These are phyloP conservation scores for Ischnus inquisitorius DNA, from an alignment of 2,888 invertebrate species.

Conservation along the genomic window DNA sequence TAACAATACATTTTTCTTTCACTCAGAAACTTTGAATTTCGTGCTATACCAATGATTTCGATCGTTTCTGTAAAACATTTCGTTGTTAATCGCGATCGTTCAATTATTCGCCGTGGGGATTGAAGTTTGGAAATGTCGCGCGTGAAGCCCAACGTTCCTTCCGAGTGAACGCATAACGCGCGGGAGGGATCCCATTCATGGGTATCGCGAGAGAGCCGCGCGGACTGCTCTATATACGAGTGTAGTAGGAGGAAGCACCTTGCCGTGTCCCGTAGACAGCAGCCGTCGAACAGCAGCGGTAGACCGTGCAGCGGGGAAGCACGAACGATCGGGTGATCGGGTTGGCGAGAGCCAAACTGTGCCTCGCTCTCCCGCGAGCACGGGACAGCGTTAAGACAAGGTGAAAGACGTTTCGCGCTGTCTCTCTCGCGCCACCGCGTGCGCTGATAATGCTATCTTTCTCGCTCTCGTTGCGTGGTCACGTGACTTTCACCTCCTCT, in stretches of 20 bases:
- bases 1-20: too few species aligned
- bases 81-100: too few species aligned
- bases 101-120: neutral
- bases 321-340: constrained; percentile 17
- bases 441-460: too few species aligned
- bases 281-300: neutral
- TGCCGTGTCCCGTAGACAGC: constrained; percentile 18
- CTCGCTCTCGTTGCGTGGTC: too few species aligned
- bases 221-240: neutral
- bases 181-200: constrained; percentile 48
- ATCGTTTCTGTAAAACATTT: too few species aligned
- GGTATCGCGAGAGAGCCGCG: neutral
- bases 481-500: too few species aligned
- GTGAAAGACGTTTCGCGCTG: too few species aligned
- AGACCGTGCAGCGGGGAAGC: neutral
- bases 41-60: too few species aligned
- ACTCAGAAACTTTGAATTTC: too few species aligned
- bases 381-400: constrained; percentile 29
- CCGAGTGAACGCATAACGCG: constrained; percentile 16
- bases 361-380: constrained; percentile 57
- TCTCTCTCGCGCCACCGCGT: too few species aligned
- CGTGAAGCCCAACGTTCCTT: neutral
- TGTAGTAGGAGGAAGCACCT: constrained; percentile 37
- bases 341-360: constrained; percentile 45
- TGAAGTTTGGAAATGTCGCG: constrained; percentile 28